Evolutionary conservation across 2,888 invertebrate genomes (phyloP), one percentile per base, ranked within the genome.

Genomic region (Zaprionus lineosus): DNA sequence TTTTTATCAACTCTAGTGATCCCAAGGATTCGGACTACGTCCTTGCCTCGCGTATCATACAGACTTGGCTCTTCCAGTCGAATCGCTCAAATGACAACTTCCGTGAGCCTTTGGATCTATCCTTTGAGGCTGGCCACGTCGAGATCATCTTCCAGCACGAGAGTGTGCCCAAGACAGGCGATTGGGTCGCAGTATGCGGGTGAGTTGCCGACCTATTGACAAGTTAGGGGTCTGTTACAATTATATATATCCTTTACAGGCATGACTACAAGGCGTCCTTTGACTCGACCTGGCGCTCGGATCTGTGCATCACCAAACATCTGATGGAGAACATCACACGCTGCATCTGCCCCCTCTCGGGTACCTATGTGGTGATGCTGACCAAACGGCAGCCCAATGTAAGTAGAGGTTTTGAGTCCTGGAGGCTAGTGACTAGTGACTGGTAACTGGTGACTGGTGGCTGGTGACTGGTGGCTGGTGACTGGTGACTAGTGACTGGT

Each of bases 331-430:
- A 90, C 56, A 89, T 91, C 44, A 92, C 93, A 1, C 91, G 92
- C 58, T 94, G 94, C 86, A 90, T 92, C 31, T 94, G 94, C 74
- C 91, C 92, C 3, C 91, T 90, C 53, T 91, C 91, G n/a, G 93
- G 93, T 37, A 93, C 93, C 41, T 93, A 92, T 78, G 93, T 93
- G 12, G 91, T 93, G 14, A 91, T 94, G 75, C 87, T 93, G 46
- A 92, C 93, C n/a, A 91, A 92, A 55, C 89, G 89, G 52, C 91
- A 90, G 60, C 88, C 89, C 31, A 88, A 90, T 71, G 92, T 92
- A 88, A 91, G 91, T 89, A n/a, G n/a, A n/a, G n/a, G n/a, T n/a
- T n/a, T n/a, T n/a, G n/a, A n/a, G n/a, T n/a, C n/a, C n/a, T n/a
- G n/a, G n/a, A n/a, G n/a, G n/a, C n/a, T n/a, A n/a, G n/a, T n/a